Percentiles rank a stretch among this genome's conserved stretches.
Conservation (phyloP, 2,888 invertebrate genomes). For the Sepioteuthis lessoniana region DNA sequence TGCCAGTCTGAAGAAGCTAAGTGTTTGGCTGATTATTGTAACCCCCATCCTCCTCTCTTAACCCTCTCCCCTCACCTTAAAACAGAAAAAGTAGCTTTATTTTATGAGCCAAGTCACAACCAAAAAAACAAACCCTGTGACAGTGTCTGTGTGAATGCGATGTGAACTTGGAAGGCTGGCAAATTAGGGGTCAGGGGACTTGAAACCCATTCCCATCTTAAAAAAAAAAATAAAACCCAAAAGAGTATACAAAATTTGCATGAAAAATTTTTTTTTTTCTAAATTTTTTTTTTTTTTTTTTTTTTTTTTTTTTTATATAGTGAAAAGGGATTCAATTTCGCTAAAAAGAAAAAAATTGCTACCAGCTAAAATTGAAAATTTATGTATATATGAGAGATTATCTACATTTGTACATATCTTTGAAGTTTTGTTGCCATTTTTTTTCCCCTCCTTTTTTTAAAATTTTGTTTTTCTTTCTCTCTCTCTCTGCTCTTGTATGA, state of each 20-base stretch:
- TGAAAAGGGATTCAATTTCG: neutral
- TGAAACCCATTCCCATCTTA: neutral
- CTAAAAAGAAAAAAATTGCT: neutral
- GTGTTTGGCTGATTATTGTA: neutral
- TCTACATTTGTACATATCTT: slow-evolving; percentile 43
- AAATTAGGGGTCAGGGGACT: neutral
- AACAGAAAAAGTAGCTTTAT: neutral
- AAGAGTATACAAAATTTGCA: neutral
- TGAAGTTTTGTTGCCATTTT: neutral
- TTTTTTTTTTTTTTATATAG: too few relatives aligned
- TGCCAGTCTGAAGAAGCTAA: neutral
- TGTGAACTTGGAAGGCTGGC: neutral
- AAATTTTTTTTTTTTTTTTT: too few relatives aligned
- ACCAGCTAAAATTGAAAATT: slow-evolving; percentile 37
- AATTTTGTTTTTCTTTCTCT: too few relatives aligned
- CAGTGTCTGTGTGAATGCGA: neutral
- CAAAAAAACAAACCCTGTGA: neutral
- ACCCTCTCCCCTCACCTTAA: too few relatives aligned
- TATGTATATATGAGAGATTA: slow-evolving; percentile 43
- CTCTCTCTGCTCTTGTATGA: neutral
- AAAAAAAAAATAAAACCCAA: too few relatives aligned
- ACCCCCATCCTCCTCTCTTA: too few relatives aligned
- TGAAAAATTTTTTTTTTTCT: neutral
- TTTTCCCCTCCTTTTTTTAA: neutral
- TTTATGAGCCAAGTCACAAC: neutral